phyloP scores from a whole-genome alignment of 2,113 vertebrate genomes.

The Tricholaema leucomelas region DNA sequence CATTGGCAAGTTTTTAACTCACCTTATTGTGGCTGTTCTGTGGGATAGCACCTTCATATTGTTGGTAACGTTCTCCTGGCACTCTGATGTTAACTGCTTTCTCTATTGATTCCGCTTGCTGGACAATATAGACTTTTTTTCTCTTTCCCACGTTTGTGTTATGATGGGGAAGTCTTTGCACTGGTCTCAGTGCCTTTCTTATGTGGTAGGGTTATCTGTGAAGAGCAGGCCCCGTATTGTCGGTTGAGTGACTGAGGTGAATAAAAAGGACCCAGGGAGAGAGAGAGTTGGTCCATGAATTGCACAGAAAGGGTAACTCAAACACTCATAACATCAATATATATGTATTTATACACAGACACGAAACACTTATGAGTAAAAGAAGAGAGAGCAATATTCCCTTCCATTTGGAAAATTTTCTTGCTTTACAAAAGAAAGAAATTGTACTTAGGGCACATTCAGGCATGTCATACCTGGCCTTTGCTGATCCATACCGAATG shows the following conservation, averaged over 20 bases:
- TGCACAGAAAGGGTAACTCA: background rate
- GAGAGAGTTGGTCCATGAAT: no score
- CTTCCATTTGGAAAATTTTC: background rate
- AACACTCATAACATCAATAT: background rate
- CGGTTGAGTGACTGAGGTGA: background rate
- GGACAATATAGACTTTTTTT: background rate
- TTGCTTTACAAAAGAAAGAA: background rate
- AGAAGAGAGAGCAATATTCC: background rate
- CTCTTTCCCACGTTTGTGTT: background rate
- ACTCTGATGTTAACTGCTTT: background rate
- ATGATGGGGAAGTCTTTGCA: background rate
- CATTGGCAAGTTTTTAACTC: background rate
- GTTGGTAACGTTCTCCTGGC: background rate
- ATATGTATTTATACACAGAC: accelerated
- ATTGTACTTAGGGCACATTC: accelerated
- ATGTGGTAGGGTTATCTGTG: background rate
- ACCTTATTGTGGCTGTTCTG: background rate
- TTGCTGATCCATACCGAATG: background rate
- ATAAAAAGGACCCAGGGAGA: background rate
- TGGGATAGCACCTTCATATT: background rate
- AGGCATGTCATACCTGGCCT: background rate
- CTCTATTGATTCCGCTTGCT: background rate
- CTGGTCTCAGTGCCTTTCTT: background rate
- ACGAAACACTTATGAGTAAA: background rate
- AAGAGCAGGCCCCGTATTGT: background rate